Conservation (phyloP, 1,140 invertebrate species). For the Nylanderia fulva region DNA sequence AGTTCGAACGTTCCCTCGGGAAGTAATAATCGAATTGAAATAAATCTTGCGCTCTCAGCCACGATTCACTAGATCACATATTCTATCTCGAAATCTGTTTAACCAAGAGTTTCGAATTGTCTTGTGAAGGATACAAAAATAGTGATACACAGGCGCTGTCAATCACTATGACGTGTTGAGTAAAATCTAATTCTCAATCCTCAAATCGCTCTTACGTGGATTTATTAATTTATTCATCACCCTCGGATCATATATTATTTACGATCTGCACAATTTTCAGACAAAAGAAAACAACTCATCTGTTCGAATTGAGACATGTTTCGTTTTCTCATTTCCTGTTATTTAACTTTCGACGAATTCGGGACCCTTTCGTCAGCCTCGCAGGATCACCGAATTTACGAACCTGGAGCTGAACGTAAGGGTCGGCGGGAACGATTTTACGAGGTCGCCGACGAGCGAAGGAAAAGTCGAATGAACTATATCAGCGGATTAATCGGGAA, state of each 20-base stretch:
- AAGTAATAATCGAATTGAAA: slow-evolving; percentile 21
- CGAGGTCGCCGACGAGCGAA: slow-evolving; percentile 35
- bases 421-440: slow-evolving; percentile 49
- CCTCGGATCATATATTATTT: not conserved
- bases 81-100: too few species aligned
- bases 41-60: slow-evolving; percentile 8
- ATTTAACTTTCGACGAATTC: not conserved
- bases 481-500: slow-evolving; percentile 62
- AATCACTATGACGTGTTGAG: not conserved
- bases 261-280: not conserved
- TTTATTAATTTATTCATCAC: not conserved
- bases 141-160: not conserved
- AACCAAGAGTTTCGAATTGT: not conserved
- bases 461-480: slow-evolving; percentile 73
- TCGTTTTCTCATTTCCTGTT: not conserved
- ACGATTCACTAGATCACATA: slow-evolving; percentile 16
- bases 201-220: not conserved
- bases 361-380: not conserved
- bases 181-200: not conserved
- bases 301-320: slow-evolving; percentile 4
- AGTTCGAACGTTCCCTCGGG: slow-evolving; percentile 3
- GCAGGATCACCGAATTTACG: slow-evolving; percentile 18
- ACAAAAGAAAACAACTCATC: not conserved
- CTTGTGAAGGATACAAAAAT: not conserved
- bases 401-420: not conserved